Conservation (phyloP, 2,888 invertebrate genomes). For the Oxyteleia sp. region DNA sequence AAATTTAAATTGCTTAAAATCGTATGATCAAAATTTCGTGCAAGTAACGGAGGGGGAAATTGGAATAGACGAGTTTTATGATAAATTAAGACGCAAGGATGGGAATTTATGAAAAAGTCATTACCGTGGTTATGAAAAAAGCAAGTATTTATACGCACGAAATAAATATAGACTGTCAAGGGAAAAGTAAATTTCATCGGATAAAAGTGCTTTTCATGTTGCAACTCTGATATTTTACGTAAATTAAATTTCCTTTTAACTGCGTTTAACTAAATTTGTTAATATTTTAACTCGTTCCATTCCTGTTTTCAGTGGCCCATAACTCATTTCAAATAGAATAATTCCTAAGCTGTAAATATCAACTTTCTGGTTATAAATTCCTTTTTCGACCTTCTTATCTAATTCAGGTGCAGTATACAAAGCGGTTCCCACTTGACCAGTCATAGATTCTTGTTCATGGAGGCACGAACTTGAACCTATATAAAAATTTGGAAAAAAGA, state of each 20-base stretch:
- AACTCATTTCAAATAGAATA: slow-evolving; percentile 98
- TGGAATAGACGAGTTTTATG: neutral
- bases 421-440: slow-evolving; percentile 97
- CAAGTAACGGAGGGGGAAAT: too few species aligned
- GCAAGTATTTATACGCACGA: neutral
- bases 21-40: too few species aligned
- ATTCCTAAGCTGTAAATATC: slow-evolving; percentile 93
- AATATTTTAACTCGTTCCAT: slow-evolving; percentile 92
- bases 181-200: neutral
- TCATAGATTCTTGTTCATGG: slow-evolving; percentile 89
- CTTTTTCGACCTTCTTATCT: slow-evolving; percentile 90
- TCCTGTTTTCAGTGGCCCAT: slow-evolving; percentile 93
- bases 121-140: neutral
- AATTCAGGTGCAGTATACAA: slow-evolving; percentile 98
- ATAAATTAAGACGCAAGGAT: slow-evolving; percentile 2
- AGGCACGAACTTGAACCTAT: slow-evolving; percentile 83
- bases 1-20: too few species aligned
- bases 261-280: neutral
- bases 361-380: slow-evolving; percentile 95
- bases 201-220: too few species aligned
- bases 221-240: neutral
- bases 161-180: neutral
- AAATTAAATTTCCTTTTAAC: neutral
- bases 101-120: neutral
- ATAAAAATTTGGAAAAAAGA: too few species aligned